These are phyloP conservation scores for Monopis laevigella DNA, from an alignment of 2,888 invertebrate genomes.

Conservation along the genomic window DNA sequence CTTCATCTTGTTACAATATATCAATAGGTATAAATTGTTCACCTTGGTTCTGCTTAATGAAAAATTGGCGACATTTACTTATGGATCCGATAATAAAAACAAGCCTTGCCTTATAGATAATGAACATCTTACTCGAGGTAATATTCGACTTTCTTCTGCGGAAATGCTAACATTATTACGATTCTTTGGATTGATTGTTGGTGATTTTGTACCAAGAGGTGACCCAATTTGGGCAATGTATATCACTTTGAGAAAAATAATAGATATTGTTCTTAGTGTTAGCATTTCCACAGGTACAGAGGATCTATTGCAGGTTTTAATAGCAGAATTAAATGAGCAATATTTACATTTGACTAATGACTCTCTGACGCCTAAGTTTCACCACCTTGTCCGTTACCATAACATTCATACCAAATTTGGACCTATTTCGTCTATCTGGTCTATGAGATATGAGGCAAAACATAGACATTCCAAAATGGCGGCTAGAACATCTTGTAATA, in stretches of 20 bases:
- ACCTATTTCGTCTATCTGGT: slow-evolving; percentile 1
- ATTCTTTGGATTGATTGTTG: slow-evolving; percentile 13
- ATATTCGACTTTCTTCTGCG: slow-evolving; percentile 1
- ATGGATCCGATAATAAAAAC: slow-evolving; percentile 2
- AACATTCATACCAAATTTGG: slow-evolving; percentile 9
- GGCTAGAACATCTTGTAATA: slow-evolving; percentile 15
- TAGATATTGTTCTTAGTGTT: neutral
- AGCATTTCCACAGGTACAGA: neutral
- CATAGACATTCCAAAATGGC: slow-evolving; percentile 16
- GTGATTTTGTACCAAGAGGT: slow-evolving; percentile 13
- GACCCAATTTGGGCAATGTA: slow-evolving; percentile 15
- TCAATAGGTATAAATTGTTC: slow-evolving; percentile 5
- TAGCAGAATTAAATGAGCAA: neutral
- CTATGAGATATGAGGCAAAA: slow-evolving; percentile 14
- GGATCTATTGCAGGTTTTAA: neutral
- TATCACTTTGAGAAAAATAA: slow-evolving; percentile 5
- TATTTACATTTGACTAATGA: slow-evolving; percentile 1
- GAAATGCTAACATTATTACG: slow-evolving; percentile 4
- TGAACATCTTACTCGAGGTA: neutral
- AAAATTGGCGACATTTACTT: slow-evolving; percentile 5
- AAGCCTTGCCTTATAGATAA: neutral
- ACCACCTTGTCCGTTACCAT: slow-evolving; percentile 14
- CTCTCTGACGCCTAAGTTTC: slow-evolving; percentile 15
- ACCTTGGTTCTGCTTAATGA: slow-evolving; percentile 1
- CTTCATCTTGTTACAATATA: slow-evolving; percentile 8